These are phyloP conservation scores for Abrostola tripartita DNA, from an alignment of 2,888 invertebrate genomes.

Conservation along the genomic window DNA sequence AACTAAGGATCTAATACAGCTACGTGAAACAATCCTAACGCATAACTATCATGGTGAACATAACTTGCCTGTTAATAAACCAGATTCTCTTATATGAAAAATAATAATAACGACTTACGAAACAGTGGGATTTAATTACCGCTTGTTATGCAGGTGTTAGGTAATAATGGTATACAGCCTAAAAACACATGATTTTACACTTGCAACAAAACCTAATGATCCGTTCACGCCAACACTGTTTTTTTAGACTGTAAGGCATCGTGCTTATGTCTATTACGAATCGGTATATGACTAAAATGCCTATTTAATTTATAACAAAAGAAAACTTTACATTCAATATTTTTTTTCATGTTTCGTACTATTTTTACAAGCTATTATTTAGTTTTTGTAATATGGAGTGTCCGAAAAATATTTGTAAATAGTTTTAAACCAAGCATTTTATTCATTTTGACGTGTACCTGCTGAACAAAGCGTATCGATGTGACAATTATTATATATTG, in stretches of 20 bases:
- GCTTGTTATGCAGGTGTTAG: constrained; percentile 31
- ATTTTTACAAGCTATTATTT: too few species aligned
- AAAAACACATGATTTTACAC: constrained; percentile 41
- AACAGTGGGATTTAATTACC: constrained; percentile 31
- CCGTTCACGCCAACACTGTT: constrained; percentile 30
- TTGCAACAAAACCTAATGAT: constrained; percentile 53
- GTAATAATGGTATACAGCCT: constrained; percentile 42
- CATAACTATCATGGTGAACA: background rate
- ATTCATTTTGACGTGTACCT: too few species aligned
- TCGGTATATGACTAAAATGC: too few species aligned
- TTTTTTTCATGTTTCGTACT: constrained; percentile 6
- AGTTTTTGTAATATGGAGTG: too few species aligned
- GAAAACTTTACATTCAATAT: background rate
- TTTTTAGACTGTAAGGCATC: constrained; percentile 34
- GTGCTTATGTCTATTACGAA: constrained; percentile 5
- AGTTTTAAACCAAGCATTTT: too few species aligned
- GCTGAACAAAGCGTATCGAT: too few species aligned
- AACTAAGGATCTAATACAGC: background rate
- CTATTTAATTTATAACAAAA: too few species aligned
- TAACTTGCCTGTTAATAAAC: background rate
- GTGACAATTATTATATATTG: too few species aligned
- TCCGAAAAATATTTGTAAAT: too few species aligned
- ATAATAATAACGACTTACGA: constrained; percentile 37
- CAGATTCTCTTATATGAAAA: constrained; percentile 5
- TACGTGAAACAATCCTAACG: background rate